Evolutionary conservation across 2,797 vertebrate genomes (phyloP).

Genomic region (Pyrocephalus nanus): DNA sequence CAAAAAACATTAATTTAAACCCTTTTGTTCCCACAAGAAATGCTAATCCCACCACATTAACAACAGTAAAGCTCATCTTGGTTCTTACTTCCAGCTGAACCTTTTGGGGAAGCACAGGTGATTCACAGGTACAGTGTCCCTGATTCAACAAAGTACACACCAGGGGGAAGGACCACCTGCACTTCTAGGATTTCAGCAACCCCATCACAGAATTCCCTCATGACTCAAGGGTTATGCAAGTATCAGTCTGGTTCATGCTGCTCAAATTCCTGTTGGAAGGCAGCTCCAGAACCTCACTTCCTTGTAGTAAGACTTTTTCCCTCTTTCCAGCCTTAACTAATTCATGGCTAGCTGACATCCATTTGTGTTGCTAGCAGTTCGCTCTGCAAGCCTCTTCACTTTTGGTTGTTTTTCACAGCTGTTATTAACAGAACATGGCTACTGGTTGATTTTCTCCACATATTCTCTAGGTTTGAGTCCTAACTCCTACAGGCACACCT

Average conservation of each 20-base stretch:
- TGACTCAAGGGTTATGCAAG: neutral
- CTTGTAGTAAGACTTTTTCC: neutral
- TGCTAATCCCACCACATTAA: neutral
- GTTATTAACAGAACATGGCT: neutral
- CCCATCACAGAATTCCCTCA: no score
- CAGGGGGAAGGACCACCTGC: neutral
- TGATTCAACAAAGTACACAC: neutral
- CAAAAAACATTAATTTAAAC: neutral
- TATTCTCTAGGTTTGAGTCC: neutral
- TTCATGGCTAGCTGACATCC: neutral
- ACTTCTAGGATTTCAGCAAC: neutral
- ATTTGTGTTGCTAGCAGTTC: neutral
- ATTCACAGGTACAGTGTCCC: neutral
- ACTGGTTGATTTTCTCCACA: neutral
- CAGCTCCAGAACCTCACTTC: neutral
- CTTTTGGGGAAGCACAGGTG: neutral
- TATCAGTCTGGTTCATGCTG: neutral
- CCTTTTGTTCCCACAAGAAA: neutral
- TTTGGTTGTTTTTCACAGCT: neutral
- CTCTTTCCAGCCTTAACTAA: neutral
- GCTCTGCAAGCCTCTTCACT: neutral
- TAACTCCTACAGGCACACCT: neutral
- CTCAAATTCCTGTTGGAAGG: neutral
- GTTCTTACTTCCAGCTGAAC: neutral
- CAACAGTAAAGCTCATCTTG: neutral